Percentiles rank a stretch among this genome's conserved stretches.
Evolutionary conservation across 1,140 invertebrate genomes (phyloP).

Genomic region (Meloidogyne exigua): DNA sequence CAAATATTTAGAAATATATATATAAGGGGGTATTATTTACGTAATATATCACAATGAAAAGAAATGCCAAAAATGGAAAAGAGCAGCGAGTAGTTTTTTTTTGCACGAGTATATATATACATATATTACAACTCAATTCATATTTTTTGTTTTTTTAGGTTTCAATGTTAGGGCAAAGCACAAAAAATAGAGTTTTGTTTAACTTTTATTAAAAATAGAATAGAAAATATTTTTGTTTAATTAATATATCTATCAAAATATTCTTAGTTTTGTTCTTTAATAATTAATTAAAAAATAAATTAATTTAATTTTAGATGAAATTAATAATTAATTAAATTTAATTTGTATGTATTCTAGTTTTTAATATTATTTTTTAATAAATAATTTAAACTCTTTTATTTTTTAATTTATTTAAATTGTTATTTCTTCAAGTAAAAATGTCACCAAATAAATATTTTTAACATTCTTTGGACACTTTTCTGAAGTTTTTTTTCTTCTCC

Average conservation of each 20-base stretch:
- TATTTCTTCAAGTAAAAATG: not conserved
- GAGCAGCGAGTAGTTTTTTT: not conserved
- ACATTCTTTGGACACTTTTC: not conserved
- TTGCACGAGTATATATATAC: too few species aligned
- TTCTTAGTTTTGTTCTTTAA: too few species aligned
- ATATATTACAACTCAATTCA: too few species aligned
- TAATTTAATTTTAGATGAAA: too few species aligned
- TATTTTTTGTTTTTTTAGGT: not conserved
- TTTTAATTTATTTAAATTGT: not conserved
- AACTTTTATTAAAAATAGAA: too few species aligned
- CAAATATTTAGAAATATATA: not conserved
- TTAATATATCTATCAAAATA: too few species aligned
- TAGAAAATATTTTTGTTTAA: too few species aligned
- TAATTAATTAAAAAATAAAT: too few species aligned
- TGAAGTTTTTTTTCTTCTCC: not conserved
- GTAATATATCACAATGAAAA: slow-evolving; percentile 1
- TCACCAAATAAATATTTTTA: not conserved
- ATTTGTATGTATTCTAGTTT: too few species aligned
- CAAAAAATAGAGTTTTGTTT: not conserved
- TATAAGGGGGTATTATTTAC: not conserved
- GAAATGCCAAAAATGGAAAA: not conserved
- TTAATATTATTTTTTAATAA: too few species aligned
- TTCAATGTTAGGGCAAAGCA: not conserved
- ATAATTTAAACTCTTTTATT: too few species aligned
- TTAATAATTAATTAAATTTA: too few species aligned